phyloP scores from a whole-genome alignment of 2,797 vertebrate genomes.

The Labroides dimidiatus region DNA sequence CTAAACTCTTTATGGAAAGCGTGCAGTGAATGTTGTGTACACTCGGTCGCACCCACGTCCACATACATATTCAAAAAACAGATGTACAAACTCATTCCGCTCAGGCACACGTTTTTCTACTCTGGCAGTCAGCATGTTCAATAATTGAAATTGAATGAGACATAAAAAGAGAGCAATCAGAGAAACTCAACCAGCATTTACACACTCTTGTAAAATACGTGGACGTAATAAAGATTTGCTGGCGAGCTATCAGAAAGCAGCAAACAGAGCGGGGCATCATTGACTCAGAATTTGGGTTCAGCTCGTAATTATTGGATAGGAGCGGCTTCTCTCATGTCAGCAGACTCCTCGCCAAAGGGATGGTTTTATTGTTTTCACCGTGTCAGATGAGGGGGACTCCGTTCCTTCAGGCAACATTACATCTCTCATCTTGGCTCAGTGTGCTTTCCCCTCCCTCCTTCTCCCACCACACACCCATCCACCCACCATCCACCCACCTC shows the following conservation, averaged over 20 bases:
- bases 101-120: constrained; percentile 13
- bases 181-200: constrained; percentile 46
- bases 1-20: constrained; percentile 5
- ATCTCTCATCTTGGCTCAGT: constrained; percentile 55
- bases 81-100: background rate
- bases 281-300: constrained; percentile 53
- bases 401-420: constrained; percentile 53
- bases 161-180: constrained; percentile 51
- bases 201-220: constrained; percentile 58
- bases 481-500: constrained; percentile 47
- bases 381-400: constrained; percentile 68
- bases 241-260: constrained; percentile 55
- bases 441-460: constrained; percentile 7
- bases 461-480: constrained; percentile 6
- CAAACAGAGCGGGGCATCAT: constrained; percentile 26
- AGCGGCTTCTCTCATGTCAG: constrained; percentile 52
- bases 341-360: constrained; percentile 46
- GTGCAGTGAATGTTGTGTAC: background rate
- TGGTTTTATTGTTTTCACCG: constrained; percentile 68
- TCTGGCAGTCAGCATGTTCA: constrained; percentile 33
- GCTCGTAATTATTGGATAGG: constrained; percentile 56
- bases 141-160: constrained; percentile 53
- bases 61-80: constrained; percentile 9
- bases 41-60: constrained; percentile 6
- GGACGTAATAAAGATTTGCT: constrained; percentile 68